phyloP scores from a whole-genome alignment of 2,113 vertebrate genomes.

The Dicentrarchus labrax region DNA sequence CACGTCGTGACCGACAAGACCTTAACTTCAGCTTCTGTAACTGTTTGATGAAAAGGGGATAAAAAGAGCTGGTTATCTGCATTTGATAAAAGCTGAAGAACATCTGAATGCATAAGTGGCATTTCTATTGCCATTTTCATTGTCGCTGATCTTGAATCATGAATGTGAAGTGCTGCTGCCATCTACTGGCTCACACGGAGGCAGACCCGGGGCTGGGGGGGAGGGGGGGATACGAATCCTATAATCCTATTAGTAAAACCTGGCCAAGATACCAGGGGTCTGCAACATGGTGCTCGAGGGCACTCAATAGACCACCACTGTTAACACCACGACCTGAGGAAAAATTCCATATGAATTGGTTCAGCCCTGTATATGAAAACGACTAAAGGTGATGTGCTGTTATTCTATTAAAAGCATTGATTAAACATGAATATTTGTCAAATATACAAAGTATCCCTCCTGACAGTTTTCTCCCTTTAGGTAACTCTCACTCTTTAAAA shows the following conservation, averaged over 20 bases:
- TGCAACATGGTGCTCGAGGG: too few relatives aligned
- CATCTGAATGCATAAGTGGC: not conserved
- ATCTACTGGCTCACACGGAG: slow-evolving; percentile 70
- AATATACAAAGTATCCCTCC: too few relatives aligned
- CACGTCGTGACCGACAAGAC: not conserved
- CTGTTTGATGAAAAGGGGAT: not conserved
- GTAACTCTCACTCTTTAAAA: too few relatives aligned
- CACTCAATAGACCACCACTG: too few relatives aligned
- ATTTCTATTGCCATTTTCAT: not conserved
- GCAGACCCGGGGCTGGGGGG: not conserved
- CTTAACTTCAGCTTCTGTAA: not conserved
- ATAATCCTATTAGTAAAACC: not conserved
- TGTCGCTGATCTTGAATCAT: not conserved
- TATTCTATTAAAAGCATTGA: too few relatives aligned
- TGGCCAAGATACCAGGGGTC: too few relatives aligned
- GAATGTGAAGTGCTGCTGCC: slow-evolving; percentile 67
- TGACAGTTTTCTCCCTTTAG: too few relatives aligned
- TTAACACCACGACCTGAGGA: too few relatives aligned
- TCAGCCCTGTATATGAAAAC: too few relatives aligned
- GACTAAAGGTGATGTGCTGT: too few relatives aligned
- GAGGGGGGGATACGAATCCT: not conserved
- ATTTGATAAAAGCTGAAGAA: slow-evolving; percentile 1
- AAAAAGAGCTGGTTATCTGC: not conserved
- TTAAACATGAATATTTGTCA: too few relatives aligned
- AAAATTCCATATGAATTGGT: too few relatives aligned